Evolutionary conservation across 2,797 vertebrate genomes (phyloP).

Genomic region (Synanceia verrucosa): DNA sequence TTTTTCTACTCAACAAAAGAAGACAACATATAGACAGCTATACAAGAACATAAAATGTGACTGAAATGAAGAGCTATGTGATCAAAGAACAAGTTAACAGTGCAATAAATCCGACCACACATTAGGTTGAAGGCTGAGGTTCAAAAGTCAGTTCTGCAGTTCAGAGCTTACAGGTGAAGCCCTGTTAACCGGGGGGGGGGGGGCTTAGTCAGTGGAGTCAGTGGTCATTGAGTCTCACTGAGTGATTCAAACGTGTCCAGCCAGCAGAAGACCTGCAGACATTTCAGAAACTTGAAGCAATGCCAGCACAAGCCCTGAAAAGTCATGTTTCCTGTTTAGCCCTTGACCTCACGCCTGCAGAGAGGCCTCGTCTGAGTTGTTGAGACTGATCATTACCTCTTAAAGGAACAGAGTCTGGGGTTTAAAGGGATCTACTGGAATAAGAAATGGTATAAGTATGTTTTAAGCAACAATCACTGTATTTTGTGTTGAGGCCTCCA

Average conservation of each 20-base stretch:
- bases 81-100: neutral
- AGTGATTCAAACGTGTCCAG: neutral
- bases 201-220: neutral
- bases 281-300: neutral
- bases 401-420: neutral
- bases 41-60: neutral
- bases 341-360: neutral
- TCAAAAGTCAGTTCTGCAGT: neutral
- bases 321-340: neutral
- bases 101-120: neutral
- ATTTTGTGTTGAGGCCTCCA: no score
- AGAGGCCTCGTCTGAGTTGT: neutral
- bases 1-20: neutral
- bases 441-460: neutral
- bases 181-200: neutral
- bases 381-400: neutral
- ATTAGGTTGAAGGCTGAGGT: neutral
- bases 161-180: neutral
- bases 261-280: neutral
- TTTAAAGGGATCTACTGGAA: neutral
- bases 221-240: neutral
- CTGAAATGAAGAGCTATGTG: neutral
- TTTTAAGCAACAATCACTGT: no score
- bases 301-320: neutral
- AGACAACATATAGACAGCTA: neutral